Evolutionary conservation across 1,140 invertebrate genomes (phyloP).

Genomic region (Doryteuthis pealeii): DNA sequence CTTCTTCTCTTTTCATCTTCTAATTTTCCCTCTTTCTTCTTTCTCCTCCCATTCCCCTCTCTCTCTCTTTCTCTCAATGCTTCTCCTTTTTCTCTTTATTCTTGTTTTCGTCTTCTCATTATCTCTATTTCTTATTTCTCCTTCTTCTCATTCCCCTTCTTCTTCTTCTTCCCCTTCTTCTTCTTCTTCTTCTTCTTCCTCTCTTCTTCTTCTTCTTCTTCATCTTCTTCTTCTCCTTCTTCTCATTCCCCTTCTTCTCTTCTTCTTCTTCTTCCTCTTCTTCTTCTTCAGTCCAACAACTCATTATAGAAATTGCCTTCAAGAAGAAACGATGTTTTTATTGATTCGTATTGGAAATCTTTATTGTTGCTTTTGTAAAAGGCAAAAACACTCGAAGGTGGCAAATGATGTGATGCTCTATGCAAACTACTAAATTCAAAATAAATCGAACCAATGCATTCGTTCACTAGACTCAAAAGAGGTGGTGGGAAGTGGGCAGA

Average conservation of each 20-base stretch:
- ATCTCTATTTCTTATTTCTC: slow-evolving; percentile 4
- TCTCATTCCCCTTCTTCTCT: not conserved
- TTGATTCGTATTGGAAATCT: not conserved
- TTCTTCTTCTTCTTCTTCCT: slow-evolving; percentile 12
- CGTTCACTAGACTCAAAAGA: too few relatives aligned
- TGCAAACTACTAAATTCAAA: too few relatives aligned
- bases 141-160: not conserved
- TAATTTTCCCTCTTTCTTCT: not conserved
- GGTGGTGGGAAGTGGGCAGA: too few relatives aligned
- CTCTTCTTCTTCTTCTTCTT: not conserved
- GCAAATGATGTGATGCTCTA: too few relatives aligned
- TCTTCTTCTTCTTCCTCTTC: not conserved
- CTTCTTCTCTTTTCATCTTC: slow-evolving; percentile 4
- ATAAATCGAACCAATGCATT: too few relatives aligned
- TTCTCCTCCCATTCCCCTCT: slow-evolving; percentile 7
- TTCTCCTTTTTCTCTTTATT: slow-evolving; percentile 1
- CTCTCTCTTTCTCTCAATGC: slow-evolving; percentile 13
- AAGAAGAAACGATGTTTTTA: not conserved
- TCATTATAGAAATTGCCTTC: not conserved
- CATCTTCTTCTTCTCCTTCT: slow-evolving; percentile 3
- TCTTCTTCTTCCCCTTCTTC: slow-evolving; percentile 4
- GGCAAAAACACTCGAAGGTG: too few relatives aligned
- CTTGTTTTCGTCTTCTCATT: not conserved
- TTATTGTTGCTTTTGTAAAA: too few relatives aligned
- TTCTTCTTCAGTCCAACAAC: not conserved